These are phyloP conservation scores for Drosophila sechellia DNA, from an alignment of 1,140 invertebrate species.

Conservation along the genomic window DNA sequence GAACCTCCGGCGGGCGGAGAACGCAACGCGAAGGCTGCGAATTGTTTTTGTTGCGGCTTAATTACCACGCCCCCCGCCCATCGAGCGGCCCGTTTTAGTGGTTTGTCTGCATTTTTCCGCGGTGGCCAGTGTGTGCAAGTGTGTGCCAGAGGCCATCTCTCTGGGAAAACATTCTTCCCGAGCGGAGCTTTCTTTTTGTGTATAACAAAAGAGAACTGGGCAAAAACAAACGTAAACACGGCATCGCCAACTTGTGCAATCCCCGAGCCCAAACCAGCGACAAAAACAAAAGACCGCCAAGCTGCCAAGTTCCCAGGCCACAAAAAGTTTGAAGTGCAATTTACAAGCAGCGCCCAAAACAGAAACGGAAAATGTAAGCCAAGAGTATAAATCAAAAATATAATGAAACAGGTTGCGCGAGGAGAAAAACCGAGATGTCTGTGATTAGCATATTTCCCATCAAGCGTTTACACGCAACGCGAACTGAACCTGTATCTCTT, in stretches of 20 bases:
- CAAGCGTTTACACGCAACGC: constrained; percentile 67
- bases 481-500: constrained; percentile 18
- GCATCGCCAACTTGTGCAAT: constrained; percentile 48
- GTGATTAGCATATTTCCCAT: constrained; percentile 81
- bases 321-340: constrained; percentile 58
- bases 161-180: constrained; percentile 76
- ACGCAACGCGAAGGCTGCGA: constrained; percentile 34
- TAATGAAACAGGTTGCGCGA: constrained; percentile 73
- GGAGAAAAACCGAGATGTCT: constrained; percentile 53
- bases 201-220: constrained; percentile 52
- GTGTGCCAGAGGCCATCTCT: constrained; percentile 45
- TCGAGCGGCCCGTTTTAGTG: constrained; percentile 53
- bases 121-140: constrained; percentile 6
- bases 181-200: constrained; percentile 73
- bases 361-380: constrained; percentile 58
- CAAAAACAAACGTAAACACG: constrained; percentile 66
- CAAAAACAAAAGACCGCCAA: constrained; percentile 54
- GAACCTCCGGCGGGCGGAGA: constrained; percentile 24
- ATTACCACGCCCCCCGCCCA: constrained; percentile 48
- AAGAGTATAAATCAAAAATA: constrained; percentile 76
- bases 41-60: constrained; percentile 58
- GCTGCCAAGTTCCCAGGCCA: constrained; percentile 26
- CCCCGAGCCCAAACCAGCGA: background rate
- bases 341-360: constrained; percentile 38
- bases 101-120: constrained; percentile 78